phyloP scores from a whole-genome alignment of 2,888 invertebrate genomes.

The Apodemia duryi region DNA sequence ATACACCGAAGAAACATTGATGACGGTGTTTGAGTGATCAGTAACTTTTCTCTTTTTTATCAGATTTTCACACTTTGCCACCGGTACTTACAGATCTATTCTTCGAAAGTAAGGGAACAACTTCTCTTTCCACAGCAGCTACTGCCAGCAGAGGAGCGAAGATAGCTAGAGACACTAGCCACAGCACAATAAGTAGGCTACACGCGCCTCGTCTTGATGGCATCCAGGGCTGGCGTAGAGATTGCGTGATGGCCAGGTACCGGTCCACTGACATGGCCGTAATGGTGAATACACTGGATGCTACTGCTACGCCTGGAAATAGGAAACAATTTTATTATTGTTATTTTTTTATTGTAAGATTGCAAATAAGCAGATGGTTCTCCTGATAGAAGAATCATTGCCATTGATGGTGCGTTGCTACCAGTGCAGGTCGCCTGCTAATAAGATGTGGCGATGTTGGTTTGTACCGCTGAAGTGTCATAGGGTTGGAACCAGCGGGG shows the following conservation, averaged over 20 bases:
- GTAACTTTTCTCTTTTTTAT: too few species aligned
- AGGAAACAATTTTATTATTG: neutral
- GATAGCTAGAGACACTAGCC: constrained; percentile 82
- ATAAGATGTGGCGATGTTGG: too few species aligned
- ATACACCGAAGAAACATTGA: too few species aligned
- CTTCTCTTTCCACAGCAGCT: constrained; percentile 61
- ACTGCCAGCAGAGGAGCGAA: constrained; percentile 83
- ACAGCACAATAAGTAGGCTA: constrained; percentile 81
- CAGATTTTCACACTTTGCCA: neutral
- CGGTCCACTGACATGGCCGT: constrained; percentile 89
- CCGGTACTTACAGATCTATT: constrained; percentile 57
- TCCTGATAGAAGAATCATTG: too few species aligned
- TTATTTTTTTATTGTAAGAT: too few species aligned
- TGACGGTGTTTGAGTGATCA: too few species aligned
- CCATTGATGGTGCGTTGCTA: too few species aligned
- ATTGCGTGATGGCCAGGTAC: constrained; percentile 86
- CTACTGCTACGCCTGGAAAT: constrained; percentile 84
- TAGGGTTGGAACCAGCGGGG: too few species aligned
- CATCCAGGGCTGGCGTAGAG: constrained; percentile 84
- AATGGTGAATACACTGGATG: constrained; percentile 88
- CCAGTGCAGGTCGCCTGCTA: too few species aligned
- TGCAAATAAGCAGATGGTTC: too few species aligned
- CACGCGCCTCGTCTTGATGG: constrained; percentile 84
- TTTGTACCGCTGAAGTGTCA: too few species aligned
- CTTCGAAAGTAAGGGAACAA: constrained; percentile 51